Percentiles rank a stretch among this genome's conserved stretches.
phyloP scores from a whole-genome alignment of 1,140 invertebrate genomes.

The Steinernema khuongi region DNA sequence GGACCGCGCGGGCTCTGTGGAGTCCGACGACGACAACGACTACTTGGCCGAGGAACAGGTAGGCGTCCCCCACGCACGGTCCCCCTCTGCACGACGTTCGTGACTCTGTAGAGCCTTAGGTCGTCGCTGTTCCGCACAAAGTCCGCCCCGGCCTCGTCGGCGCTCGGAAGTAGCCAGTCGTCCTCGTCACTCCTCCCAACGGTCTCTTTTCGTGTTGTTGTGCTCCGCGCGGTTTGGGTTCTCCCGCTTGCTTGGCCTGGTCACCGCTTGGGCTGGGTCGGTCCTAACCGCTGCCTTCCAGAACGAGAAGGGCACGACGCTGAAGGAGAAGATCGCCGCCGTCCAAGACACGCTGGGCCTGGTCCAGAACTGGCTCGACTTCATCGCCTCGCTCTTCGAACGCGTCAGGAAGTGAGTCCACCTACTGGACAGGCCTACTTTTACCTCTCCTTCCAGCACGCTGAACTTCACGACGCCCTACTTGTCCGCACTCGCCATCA shows the following conservation, averaged over 20 bases:
- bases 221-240: slow-evolving; percentile 2
- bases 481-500: slow-evolving; percentile 82
- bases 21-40: slow-evolving; percentile 31
- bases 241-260: neutral
- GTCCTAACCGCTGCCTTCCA: slow-evolving; percentile 18
- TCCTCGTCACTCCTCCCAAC: slow-evolving; percentile 11
- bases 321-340: slow-evolving; percentile 35
- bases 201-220: neutral
- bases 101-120: neutral
- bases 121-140: neutral
- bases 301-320: slow-evolving; percentile 28
- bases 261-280: slow-evolving; percentile 10
- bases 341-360: slow-evolving; percentile 48
- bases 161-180: neutral
- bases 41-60: slow-evolving; percentile 13
- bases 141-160: neutral
- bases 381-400: slow-evolving; percentile 49
- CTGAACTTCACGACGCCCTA: slow-evolving; percentile 96
- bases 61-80: too few relatives aligned
- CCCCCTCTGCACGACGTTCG: too few relatives aligned
- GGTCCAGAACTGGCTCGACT: slow-evolving; percentile 46
- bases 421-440: slow-evolving; percentile 17
- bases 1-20: neutral
- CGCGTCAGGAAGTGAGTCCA: slow-evolving; percentile 48
- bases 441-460: slow-evolving; percentile 67